Base-by-base conservation (phyloP, 2,888 invertebrate genomes). In the Pocota personata region DNA sequence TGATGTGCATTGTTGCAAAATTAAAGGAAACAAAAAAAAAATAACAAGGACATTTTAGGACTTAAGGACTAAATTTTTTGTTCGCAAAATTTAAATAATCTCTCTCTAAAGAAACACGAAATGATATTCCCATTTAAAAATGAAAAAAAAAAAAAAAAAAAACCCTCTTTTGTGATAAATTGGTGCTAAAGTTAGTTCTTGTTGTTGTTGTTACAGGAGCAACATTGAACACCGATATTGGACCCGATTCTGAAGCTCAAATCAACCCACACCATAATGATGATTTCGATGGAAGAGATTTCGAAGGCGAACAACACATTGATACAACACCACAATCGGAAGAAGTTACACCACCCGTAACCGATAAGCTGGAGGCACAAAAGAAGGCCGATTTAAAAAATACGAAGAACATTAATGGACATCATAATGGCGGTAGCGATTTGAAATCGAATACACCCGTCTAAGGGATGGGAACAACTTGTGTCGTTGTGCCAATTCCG, bases 161-260 rank as follows among this genome's bases (percentile, higher is more conserved):
- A 12, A 14, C 48, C 24, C 14, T 21, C 6, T 50, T 27, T 64
- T 82, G 58, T 72, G 37, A 60, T 64, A 67, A 62, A 58, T 46
- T 75, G 88, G 89, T 90, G 91, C 91, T 91, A 91, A 91, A 90
- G 91, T 91, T 92, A 92, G 92, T 92, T 92, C 92, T 92, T 92
- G 94, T 94, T 94, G 94, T 94, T 94, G 94, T 93, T 92, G 93
- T 93, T 94, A 91, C 94, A 95, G 95, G 94, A 91, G 94, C 94
- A 88, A 94, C 94, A 69, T 93, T 94, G 88, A 94, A 94, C 91
- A 94, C 94, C 87, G 94, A 95, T 90, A 93, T 94, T 88, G 90
- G 92, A 88, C 94, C 94, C 60, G 94, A 94, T 90, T 94, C 94
- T 62, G 94, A 93, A 87, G 95, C 95, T 88, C 94, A 94, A 79